Evolutionary conservation across 1,140 invertebrate genomes (phyloP), one percentile per base, ranked within the genome.

Genomic region (Theocolax elegans): DNA sequence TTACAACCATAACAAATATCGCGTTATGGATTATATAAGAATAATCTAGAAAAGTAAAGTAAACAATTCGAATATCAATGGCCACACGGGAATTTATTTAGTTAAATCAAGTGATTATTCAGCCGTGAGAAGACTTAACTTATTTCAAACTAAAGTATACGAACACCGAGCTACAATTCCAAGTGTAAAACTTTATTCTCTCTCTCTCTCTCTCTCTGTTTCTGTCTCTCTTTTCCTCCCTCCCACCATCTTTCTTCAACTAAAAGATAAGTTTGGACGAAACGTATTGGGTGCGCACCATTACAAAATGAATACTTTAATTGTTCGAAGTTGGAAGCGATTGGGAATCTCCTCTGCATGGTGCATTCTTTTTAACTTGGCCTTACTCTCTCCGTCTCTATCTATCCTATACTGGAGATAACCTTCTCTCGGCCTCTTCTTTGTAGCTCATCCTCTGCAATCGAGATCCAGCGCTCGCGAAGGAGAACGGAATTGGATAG

Each of bases 301-400:
- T 49, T 63, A 12, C 25, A 48, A 31, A 63, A 49, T 49, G 46
- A 63, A 63, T 63, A 49, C 60, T 63, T 63, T 63, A 63, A 63
- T 63, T 49, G 46, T 23, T 29, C 27, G n/a, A 49, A 63, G 60
- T 49, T 63, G 31, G 9, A 29, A 35, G 60, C 40, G 60, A 38
- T 63, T n/a, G 10, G 46, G 46, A 17, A 63, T 63, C 46, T 38
- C 44, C 1, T 19, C 15, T n/a, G n/a, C 10, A 10, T 35, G 10
- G 17, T 8, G 29, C 1, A 13, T 53, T 53, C 21, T 53, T 25
- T 64, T 51, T 51, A 48, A 44, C 27, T 27, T 44, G 48, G 42
- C 27, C 59, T 44, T 44, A 38, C 59, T 25, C 2, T 31, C 42
- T 19, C 59, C 59, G 29, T 62, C 59, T 48, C 42, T 62, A n/a